A percentile compares a stretch with the other conserved stretches of the same genome.
Evolutionary conservation across 2,888 invertebrate genomes (phyloP).

Genomic region (Apoda limacodes): DNA sequence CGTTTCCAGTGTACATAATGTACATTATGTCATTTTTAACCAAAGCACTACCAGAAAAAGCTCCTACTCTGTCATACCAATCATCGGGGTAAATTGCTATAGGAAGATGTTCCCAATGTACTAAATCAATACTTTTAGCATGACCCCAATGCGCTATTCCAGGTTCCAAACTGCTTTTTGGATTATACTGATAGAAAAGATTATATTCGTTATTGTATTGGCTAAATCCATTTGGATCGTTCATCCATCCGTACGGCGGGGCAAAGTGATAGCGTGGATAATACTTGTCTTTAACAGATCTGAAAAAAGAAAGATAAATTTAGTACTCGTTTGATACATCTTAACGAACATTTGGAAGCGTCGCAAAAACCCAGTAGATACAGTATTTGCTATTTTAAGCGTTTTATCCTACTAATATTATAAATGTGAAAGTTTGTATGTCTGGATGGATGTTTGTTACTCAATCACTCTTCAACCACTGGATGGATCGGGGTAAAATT

Average conservation of each 20-base stretch:
- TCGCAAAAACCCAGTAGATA: too few relatives aligned
- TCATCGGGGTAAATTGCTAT: conserved; percentile 56
- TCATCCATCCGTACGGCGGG: conserved; percentile 59
- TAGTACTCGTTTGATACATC: too few relatives aligned
- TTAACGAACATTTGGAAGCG: too few relatives aligned
- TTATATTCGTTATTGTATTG: conserved; percentile 46
- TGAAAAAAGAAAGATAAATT: too few relatives aligned
- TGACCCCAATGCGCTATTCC: conserved; percentile 47
- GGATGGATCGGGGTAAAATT: too few relatives aligned
- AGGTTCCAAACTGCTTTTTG: conserved; percentile 35
- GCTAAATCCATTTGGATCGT: conserved; percentile 67
- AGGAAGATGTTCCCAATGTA: conserved; percentile 54
- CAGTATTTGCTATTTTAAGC: too few relatives aligned
- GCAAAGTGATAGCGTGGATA: conserved; percentile 44
- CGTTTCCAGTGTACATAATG: conserved; percentile 49
- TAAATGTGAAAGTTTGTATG: too few relatives aligned
- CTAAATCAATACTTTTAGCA: conserved; percentile 46
- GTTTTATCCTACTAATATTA: too few relatives aligned
- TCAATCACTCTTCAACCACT: too few relatives aligned
- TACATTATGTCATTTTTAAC: conserved; percentile 40
- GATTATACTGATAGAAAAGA: conserved; percentile 62
- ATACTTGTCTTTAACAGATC: conserved; percentile 27
- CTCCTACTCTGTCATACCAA: conserved; percentile 42
- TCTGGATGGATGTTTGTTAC: too few relatives aligned
- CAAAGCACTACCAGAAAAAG: conserved; percentile 62